phyloP scores from a whole-genome alignment of 2,113 vertebrate species.

The Jaculus jaculus region DNA sequence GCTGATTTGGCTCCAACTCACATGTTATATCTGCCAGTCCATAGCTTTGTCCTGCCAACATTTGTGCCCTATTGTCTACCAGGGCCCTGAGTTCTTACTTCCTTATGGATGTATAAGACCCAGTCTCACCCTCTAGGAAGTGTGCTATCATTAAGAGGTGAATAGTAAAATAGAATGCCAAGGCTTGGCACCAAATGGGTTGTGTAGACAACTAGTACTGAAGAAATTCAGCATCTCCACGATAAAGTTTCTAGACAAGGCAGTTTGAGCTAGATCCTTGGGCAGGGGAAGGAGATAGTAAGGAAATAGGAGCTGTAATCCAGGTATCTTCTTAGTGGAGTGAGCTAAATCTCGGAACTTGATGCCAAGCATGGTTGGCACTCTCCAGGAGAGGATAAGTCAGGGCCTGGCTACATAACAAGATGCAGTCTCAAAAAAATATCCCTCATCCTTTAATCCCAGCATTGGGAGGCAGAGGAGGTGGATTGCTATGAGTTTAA shows the following conservation, averaged over 20 bases:
- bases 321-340: neutral
- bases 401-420: neutral
- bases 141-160: neutral
- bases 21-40: neutral
- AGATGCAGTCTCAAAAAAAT: neutral
- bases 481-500: too few relatives aligned
- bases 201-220: neutral
- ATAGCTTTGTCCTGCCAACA: neutral
- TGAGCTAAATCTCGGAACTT: conserved; percentile 14
- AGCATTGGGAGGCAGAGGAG: too few relatives aligned
- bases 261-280: neutral
- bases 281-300: neutral
- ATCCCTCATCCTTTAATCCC: too few relatives aligned
- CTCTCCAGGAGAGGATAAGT: neutral
- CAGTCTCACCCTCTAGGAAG: neutral
- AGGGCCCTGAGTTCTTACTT: conserved; percentile 5
- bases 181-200: neutral
- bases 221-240: neutral
- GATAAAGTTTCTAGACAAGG: neutral
- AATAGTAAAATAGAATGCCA: conserved; percentile 13
- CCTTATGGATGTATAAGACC: neutral
- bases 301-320: neutral
- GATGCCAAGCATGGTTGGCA: neutral
- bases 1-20: neutral
- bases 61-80: neutral